Conservation (phyloP, 2,888 invertebrate species). For the Omphaloscelis lunosa region DNA sequence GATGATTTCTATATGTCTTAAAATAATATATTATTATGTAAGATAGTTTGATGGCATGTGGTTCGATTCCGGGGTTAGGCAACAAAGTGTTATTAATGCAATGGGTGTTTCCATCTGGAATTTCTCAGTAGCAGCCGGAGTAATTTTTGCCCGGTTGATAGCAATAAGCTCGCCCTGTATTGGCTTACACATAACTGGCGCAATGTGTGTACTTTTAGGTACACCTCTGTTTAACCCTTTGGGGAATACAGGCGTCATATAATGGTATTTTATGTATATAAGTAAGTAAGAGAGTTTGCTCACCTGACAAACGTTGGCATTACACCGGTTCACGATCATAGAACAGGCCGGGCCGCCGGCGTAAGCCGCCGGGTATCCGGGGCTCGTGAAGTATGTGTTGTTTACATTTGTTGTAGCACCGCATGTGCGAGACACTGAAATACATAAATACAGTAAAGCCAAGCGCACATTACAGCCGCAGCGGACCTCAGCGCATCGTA, state of each 20-base stretch:
- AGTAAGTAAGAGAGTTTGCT: constrained; percentile 29
- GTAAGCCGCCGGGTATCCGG: constrained; percentile 93
- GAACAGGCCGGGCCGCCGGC: constrained; percentile 93
- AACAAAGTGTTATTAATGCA: too few species aligned
- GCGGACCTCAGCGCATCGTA: background rate
- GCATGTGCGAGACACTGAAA: constrained; percentile 93
- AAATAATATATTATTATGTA: background rate
- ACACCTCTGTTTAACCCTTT: background rate
- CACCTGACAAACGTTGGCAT: constrained; percentile 93
- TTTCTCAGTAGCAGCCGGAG: background rate
- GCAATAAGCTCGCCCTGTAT: background rate
- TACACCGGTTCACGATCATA: constrained; percentile 93
- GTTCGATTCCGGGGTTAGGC: background rate
- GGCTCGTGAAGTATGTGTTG: constrained; percentile 96
- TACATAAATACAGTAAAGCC: background rate
- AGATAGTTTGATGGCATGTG: background rate
- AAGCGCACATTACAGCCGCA: background rate
- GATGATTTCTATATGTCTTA: background rate
- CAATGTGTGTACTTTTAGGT: too few species aligned
- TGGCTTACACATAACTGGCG: background rate
- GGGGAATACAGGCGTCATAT: too few species aligned
- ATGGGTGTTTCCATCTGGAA: background rate
- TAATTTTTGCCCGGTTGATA: background rate
- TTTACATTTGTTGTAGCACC: constrained; percentile 93
- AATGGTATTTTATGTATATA: background rate